Evolutionary conservation across 2,888 invertebrate genomes (phyloP), one percentile per base, ranked within the genome.

Genomic region (Taenaris catops): DNA sequence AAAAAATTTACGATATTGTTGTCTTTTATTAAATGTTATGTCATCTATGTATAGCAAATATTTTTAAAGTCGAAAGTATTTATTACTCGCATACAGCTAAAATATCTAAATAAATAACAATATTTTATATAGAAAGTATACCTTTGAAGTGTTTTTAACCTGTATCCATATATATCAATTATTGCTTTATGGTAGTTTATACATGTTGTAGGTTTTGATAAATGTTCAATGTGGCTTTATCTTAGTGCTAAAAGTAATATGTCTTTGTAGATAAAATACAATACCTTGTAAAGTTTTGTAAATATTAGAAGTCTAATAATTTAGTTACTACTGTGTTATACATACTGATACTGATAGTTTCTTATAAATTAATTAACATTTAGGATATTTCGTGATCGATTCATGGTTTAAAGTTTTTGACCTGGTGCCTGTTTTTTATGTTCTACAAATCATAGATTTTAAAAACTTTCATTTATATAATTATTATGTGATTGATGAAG

Each of bases 241-340:
- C 46, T 63, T 63, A 57, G 52, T 50, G 41, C 59, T 60, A 62
- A 52, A 46, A 62, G 68, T 68, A 66, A 71, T 67, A 69, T 71
- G 69, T 73, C 74, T 65, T 51, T 76, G 73, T 80, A 80, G 71
- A 73, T 74, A 80, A 60, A 59, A 50, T n/a, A n/a, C n/a, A 49
- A 57, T 58, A 62, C 65, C 54, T 50, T 59, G 51, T 68, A 66
- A 59, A 65, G 47, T 60, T 65, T 44, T 67, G 68, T 80, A 79
- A 73, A 80, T 80, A 62, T 65, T 58, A 59, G 63, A 50, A 49
- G 43, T 46, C 34, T 34, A 32, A 40, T 37, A 33, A 27, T 27
- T 40, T 48, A 46, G 46, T 40, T 72, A 70, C 63, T 68, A 63
- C 63, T 63, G 57, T 55, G 52, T 49, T 48, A 46, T 52, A 51